These are phyloP conservation scores for Stegastes partitus DNA, from an alignment of 2,113 vertebrate genomes.

Conservation along the genomic window DNA sequence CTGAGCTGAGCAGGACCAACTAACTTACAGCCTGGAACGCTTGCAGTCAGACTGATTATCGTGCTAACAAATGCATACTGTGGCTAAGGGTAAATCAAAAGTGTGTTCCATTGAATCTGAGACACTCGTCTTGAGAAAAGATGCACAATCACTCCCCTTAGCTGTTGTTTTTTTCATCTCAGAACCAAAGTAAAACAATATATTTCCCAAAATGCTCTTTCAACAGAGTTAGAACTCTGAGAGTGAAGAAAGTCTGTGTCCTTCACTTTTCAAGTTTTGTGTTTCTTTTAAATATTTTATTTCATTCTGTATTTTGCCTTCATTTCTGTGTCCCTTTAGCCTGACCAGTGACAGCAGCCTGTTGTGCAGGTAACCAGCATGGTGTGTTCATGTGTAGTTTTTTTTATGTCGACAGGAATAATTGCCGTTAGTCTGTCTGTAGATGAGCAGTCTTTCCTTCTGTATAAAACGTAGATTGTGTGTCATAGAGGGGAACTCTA, in stretches of 20 bases:
- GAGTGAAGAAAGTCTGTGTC: neutral
- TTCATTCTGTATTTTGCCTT: conserved; percentile 38
- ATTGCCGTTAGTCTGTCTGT: conserved; percentile 1
- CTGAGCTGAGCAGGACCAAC: too few species aligned
- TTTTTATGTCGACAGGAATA: neutral
- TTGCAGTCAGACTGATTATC: too few species aligned
- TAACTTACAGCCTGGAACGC: too few species aligned
- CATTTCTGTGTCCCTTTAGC: conserved; percentile 61
- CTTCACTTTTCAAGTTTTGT: neutral
- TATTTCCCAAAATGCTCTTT: neutral
- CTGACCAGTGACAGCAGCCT: conserved; percentile 65
- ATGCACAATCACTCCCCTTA: neutral
- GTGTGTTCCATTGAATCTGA: neutral
- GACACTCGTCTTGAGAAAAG: neutral
- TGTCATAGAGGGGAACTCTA: conserved; percentile 20
- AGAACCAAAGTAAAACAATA: neutral
- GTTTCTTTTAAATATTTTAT: neutral
- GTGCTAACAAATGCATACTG: neutral
- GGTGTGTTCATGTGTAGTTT: conserved; percentile 29
- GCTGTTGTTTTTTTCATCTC: neutral
- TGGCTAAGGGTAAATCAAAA: neutral
- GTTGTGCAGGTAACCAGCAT: conserved; percentile 73
- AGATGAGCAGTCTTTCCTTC: neutral
- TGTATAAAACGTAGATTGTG: neutral
- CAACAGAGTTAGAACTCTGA: neutral